A percentile compares a stretch with the other conserved stretches of the same genome.
Conservation (phyloP, 2,113 vertebrate species). For the Hippopotamus amphibius region DNA sequence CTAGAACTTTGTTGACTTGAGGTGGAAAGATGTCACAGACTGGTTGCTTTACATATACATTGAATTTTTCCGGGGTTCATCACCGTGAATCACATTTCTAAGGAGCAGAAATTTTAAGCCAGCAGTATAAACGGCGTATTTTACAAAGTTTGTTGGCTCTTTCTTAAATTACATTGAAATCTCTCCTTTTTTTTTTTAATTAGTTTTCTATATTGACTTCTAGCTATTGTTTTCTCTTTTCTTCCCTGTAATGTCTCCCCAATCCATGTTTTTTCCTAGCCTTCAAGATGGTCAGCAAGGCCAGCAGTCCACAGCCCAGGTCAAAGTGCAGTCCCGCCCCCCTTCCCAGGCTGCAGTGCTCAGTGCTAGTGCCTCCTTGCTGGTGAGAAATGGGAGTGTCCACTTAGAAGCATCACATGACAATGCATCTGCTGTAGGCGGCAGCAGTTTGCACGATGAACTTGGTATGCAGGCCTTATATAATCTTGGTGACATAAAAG, state of each 20-base stretch:
- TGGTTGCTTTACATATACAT: background rate
- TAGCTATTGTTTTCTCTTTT: slow-evolving; percentile 84
- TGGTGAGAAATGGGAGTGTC: slow-evolving; percentile 99
- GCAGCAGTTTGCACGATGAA: slow-evolving; percentile 97
- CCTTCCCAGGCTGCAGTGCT: slow-evolving; percentile 97
- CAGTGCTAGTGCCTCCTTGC: slow-evolving; percentile 97
- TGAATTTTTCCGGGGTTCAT: slow-evolving; percentile 11
- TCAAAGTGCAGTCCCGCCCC: slow-evolving; percentile 95
- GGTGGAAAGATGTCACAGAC: background rate
- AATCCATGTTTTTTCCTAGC: slow-evolving; percentile 92
- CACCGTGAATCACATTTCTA: slow-evolving; percentile 1
- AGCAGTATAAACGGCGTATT: slow-evolving; percentile 12
- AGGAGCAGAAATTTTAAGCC: background rate
- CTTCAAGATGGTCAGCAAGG: slow-evolving; percentile 99
- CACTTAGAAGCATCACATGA: slow-evolving; percentile 98
- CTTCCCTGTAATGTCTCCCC: slow-evolving; percentile 87
- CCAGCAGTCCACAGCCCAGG: slow-evolving; percentile 95
- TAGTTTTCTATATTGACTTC: slow-evolving; percentile 83
- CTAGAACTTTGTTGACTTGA: slow-evolving; percentile 8
- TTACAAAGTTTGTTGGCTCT: slow-evolving; percentile 62
- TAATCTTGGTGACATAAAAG: slow-evolving; percentile 87
- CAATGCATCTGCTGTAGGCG: slow-evolving; percentile 95
- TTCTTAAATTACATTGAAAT: slow-evolving; percentile 41
- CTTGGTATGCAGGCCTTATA: slow-evolving; percentile 94
- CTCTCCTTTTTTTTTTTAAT: slow-evolving; percentile 63